Conservation (phyloP, 2,797 vertebrate species). For the Knipowitschia caucasica region DNA sequence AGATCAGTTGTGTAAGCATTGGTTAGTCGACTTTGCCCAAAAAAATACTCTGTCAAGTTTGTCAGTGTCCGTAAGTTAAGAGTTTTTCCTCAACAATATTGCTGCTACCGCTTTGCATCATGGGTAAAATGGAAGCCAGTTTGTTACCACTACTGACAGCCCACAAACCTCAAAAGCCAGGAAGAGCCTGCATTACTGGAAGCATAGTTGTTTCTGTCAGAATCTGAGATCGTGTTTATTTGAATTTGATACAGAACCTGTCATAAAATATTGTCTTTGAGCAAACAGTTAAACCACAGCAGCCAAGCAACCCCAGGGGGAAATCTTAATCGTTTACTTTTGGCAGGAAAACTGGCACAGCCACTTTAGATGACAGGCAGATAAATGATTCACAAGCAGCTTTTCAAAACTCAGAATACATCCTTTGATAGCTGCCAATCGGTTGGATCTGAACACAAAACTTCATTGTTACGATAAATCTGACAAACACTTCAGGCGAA, state of each 20-base stretch:
- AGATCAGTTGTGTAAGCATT: neutral
- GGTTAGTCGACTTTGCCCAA: neutral
- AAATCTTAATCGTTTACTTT: slow-evolving; percentile 34
- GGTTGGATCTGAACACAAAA: slow-evolving; percentile 12
- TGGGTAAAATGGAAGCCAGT: slow-evolving; percentile 37
- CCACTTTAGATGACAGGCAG: slow-evolving; percentile 2
- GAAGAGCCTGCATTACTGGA: slow-evolving; percentile 34
- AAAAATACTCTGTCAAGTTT: neutral
- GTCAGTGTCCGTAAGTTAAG: neutral
- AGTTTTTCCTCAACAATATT: slow-evolving; percentile 33
- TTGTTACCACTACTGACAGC: slow-evolving; percentile 48
- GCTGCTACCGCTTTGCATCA: slow-evolving; percentile 25
- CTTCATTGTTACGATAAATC: slow-evolving; percentile 32
- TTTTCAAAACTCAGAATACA: neutral
- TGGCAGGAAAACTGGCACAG: slow-evolving; percentile 22
- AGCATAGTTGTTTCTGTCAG: slow-evolving; percentile 42
- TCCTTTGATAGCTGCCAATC: slow-evolving; percentile 1
- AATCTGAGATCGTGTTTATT: slow-evolving; percentile 49
- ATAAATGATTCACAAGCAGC: neutral
- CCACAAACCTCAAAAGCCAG: slow-evolving; percentile 51
- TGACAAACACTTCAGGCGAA: slow-evolving; percentile 33
- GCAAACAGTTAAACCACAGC: slow-evolving; percentile 43
- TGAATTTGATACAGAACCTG: slow-evolving; percentile 41
- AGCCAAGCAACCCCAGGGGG: slow-evolving; percentile 20
- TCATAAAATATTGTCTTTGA: slow-evolving; percentile 51